Evolutionary conservation across 2,888 invertebrate genomes (phyloP), one percentile per base, ranked within the genome.

Genomic region (Hedychridium roseum): DNA sequence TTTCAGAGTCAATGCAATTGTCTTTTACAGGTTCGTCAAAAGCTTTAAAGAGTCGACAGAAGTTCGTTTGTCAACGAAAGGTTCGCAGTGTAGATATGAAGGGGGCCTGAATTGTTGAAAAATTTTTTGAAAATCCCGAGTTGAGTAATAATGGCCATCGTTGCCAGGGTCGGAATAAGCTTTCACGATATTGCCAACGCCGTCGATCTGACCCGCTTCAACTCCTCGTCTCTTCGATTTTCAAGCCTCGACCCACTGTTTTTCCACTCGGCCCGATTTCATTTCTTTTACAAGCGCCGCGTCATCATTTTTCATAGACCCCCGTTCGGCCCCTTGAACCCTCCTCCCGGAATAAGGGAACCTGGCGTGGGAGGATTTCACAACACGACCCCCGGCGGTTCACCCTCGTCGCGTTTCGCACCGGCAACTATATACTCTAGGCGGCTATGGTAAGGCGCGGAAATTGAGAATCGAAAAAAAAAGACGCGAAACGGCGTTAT

Each of bases 231-330:
- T 5, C 11, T 16, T 50, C 54, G 58, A 50, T 54, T 49, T 54
- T 50, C 50, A 18, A 16, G 51, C 54, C 52, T 41, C 50, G 49
- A 39, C 48, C 37, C 41, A 20, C 44, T 36, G 43, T 45, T 51
- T 31, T 42, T 40, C 43, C 57, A 41, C 41, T 55, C 62, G 64
- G 66, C 68, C 73, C 74, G 74, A 76, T 76, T 77, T 73, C 71
- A 75, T 77, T 76, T 71, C 71, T 71, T 71, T 72, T 71, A 67
- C 70, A 70, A 71, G 57, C 63, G 71, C 74, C 68, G 65, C 75
- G 76, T 78, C 76, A 76, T 76, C 78, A 76, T 78, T 78, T 78
- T 78, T 78, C 78, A 78, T 75, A 71, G 73, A 66, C 62, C 64
- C 64, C 46, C 34, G 36, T 2, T 18, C 23, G 46, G 21, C 34